phyloP scores from a whole-genome alignment of 2,888 invertebrate species.

The Eristalinus sepulchralis region DNA sequence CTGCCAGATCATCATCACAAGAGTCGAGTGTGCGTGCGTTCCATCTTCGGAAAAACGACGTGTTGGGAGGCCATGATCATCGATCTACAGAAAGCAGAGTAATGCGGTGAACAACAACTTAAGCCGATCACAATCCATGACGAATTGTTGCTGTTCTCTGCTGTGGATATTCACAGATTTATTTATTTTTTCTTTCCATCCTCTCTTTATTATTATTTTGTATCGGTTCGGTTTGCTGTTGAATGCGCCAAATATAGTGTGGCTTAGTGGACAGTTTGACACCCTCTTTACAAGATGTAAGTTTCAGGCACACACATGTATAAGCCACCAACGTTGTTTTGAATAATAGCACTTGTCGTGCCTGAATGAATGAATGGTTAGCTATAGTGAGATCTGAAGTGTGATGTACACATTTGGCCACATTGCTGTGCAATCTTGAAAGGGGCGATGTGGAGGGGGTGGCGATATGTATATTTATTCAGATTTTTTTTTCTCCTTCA shows the following conservation, averaged over 20 bases:
- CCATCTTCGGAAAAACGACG: constrained; percentile 25
- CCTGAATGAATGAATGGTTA: constrained; percentile 39
- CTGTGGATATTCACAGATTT: neutral
- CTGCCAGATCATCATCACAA: constrained; percentile 55
- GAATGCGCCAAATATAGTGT: constrained; percentile 66
- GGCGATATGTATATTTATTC: neutral
- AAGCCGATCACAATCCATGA: constrained; percentile 62
- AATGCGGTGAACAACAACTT: constrained; percentile 68
- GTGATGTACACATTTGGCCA: neutral
- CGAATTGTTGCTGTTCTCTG: neutral
- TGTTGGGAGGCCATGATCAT: constrained; percentile 53
- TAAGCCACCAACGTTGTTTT: constrained; percentile 67
- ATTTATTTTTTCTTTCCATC: neutral
- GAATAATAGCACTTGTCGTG: constrained; percentile 56
- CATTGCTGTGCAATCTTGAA: neutral
- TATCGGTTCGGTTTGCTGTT: neutral
- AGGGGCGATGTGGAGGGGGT: neutral
- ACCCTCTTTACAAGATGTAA: constrained; percentile 64
- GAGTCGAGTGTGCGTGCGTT: constrained; percentile 31
- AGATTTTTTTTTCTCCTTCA: neutral
- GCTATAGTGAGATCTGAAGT: constrained; percentile 4
- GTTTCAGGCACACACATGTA: constrained; percentile 1
- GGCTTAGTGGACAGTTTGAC: constrained; percentile 70
- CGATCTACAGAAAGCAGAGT: constrained; percentile 33
- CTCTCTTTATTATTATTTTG: neutral